These are phyloP conservation scores for Aurelia aurita DNA, from an alignment of 30 jellyfish, hydroid and myxozoan genomes.

Conservation along the genomic window DNA sequence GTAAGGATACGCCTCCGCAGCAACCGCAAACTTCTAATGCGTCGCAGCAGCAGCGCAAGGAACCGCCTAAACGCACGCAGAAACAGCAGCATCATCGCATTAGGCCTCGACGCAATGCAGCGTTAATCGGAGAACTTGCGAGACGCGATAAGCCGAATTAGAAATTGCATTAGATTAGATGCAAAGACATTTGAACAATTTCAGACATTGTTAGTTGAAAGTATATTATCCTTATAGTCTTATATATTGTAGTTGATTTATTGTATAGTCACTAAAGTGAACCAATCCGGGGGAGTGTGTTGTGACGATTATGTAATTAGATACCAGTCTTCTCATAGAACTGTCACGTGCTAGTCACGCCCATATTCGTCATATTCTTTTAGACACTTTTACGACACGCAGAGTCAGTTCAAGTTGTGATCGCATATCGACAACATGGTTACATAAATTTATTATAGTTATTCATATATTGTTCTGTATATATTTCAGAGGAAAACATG, in stretches of 20 bases:
- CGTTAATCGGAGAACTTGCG: slow-evolving; percentile 17
- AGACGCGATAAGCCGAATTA: not conserved
- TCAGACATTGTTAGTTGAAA: not conserved
- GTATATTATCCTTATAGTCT: not conserved
- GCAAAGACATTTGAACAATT: not conserved
- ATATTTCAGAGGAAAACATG: too few relatives aligned
- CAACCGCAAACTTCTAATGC: slow-evolving; percentile 20
- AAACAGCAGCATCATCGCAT: too few relatives aligned
- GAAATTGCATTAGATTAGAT: not conserved
- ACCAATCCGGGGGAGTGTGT: slow-evolving; percentile 45
- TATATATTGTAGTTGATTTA: not conserved
- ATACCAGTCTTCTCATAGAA: too few relatives aligned
- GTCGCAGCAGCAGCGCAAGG: slow-evolving; percentile 13
- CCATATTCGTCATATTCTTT: too few relatives aligned
- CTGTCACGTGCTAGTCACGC: too few relatives aligned
- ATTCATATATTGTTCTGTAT: too few relatives aligned
- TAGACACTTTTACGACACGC: too few relatives aligned
- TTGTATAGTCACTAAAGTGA: slow-evolving; percentile 14
- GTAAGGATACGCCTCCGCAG: slow-evolving; percentile 30
- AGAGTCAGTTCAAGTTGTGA: too few relatives aligned
- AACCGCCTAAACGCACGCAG: slow-evolving; percentile 30
- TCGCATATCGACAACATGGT: too few relatives aligned
- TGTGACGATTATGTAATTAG: too few relatives aligned
- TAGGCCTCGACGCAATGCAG: slow-evolving; percentile 35
- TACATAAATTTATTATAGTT: too few relatives aligned